Evolutionary conservation across 2,888 invertebrate genomes (phyloP), one percentile per base, ranked within the genome.

Genomic region (Sphecodes monilicornis): DNA sequence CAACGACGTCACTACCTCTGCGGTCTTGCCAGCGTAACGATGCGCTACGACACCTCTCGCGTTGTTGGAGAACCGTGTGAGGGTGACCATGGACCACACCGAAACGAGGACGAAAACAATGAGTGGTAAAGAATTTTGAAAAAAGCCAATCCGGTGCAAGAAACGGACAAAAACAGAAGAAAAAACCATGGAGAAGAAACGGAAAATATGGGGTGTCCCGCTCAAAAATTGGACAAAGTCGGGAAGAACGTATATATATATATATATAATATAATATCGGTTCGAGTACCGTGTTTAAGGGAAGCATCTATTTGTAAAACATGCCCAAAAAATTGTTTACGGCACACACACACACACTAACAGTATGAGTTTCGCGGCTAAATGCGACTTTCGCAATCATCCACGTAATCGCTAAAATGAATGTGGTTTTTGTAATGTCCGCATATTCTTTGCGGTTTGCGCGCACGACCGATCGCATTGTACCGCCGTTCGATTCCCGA

Each of bases 281-380:
- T 88, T 43, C 29, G 84, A 50, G 57, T 79, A 89, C 84, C 78
- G 83, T 86, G 88, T 91, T 90, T 82, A 87, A 89, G 93, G 92
- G 92, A 94, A 94, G 93, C 94, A 93, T 93, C 94, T 94, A 94
- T 82, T 93, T 90, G 92, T 91, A 93, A 94, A 93, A 92, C 94
- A 94, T 94, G 94, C 94, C 94, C 93, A 94, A 94, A 94, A 64
- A 94, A 93, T 92, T 92, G 89, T 90, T 93, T 93, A 91, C 91
- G 93, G 93, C 93, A 93, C 94, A 93, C 91, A 93, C 94, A 93
- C 91, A 89, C 90, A 88, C 84, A 87, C 85, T 86, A 84, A 87
- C 76, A 86, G 86, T 89, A 86, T 83, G 76, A 88, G 74, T 85
- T 64, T 74, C 84, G 50, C 85, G 75, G 64, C 69, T 84, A 72